Evolutionary conservation across 1,140 invertebrate species (phyloP).

Genomic region (Eumeta japonica): DNA sequence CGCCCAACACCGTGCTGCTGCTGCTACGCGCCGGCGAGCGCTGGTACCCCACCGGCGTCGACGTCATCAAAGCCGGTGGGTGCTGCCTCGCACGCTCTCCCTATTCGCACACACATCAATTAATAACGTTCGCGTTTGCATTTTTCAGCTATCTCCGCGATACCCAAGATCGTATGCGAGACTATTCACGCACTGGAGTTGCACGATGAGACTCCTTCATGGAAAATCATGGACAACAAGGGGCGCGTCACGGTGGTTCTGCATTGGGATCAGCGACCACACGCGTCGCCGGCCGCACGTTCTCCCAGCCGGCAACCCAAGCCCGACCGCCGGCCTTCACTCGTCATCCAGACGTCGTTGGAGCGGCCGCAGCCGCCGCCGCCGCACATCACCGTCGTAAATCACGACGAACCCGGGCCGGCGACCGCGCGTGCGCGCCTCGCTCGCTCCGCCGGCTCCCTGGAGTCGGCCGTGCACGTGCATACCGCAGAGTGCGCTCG

Average conservation of each 20-base stretch:
- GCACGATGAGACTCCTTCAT: constrained; percentile 92
- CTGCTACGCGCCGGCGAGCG: constrained; percentile 83
- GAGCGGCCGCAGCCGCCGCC: constrained; percentile 64
- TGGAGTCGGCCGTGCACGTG: constrained; percentile 73
- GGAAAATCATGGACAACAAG: constrained; percentile 97
- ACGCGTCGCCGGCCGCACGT: constrained; percentile 60
- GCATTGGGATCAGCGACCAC: constrained; percentile 84
- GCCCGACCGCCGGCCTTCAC: constrained; percentile 63
- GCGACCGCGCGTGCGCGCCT: constrained; percentile 56
- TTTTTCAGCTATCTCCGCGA: constrained; percentile 86
- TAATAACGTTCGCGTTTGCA: background rate
- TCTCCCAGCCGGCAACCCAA: constrained; percentile 63
- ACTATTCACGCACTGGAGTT: constrained; percentile 90
- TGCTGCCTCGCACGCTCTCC: background rate
- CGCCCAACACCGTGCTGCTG: constrained; percentile 86
- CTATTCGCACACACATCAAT: background rate
- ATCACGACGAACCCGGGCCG: constrained; percentile 72
- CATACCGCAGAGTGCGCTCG: constrained; percentile 82
- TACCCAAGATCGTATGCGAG: constrained; percentile 94
- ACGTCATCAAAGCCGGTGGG: constrained; percentile 88
- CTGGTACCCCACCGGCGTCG: constrained; percentile 88
- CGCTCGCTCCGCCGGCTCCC: constrained; percentile 68
- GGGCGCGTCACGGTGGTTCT: constrained; percentile 89
- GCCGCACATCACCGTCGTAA: constrained; percentile 88
- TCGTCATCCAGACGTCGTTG: constrained; percentile 76